These are phyloP conservation scores for Chamaetylas fuelleborni DNA, from an alignment of 2,113 vertebrate genomes.

Conservation along the genomic window DNA sequence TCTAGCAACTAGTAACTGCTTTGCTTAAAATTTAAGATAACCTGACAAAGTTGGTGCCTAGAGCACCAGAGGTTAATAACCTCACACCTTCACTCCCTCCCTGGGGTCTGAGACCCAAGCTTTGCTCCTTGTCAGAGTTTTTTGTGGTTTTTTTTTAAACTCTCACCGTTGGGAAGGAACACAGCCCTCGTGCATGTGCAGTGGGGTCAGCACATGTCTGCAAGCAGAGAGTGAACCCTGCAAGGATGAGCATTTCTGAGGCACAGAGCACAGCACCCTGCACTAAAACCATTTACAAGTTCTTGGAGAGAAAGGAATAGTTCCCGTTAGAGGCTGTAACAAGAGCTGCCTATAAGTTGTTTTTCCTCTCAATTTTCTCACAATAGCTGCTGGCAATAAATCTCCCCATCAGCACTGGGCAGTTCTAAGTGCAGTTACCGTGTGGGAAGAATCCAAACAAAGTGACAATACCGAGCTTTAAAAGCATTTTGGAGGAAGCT, in stretches of 20 bases:
- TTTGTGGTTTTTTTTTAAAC: not conserved
- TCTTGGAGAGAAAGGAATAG: not conserved
- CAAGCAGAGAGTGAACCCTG: not conserved
- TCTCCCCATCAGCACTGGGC: not conserved
- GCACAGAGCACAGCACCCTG: not conserved
- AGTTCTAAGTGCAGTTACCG: not conserved
- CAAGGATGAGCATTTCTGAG: not conserved
- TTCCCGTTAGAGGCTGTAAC: constrained; percentile 12
- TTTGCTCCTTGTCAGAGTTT: not conserved
- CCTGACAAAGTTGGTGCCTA: too few species aligned
- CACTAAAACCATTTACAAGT: constrained; percentile 7
- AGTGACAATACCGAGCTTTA: not conserved
- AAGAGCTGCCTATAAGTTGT: constrained; percentile 8
- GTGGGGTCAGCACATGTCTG: rapidly evolving
- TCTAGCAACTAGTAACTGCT: too few species aligned
- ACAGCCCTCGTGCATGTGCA: rapidly evolving
- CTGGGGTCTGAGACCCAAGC: not conserved
- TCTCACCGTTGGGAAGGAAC: rapidly evolving
- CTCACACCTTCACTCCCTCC: not conserved
- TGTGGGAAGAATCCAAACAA: not conserved
- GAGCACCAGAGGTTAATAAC: too few species aligned
- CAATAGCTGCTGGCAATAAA: not conserved
- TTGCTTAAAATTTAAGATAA: too few species aligned
- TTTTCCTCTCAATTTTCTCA: constrained; percentile 6
- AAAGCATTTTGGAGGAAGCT: not conserved